These are phyloP conservation scores for Mobula birostris DNA, from an alignment of 2,113 vertebrate species.

Conservation along the genomic window DNA sequence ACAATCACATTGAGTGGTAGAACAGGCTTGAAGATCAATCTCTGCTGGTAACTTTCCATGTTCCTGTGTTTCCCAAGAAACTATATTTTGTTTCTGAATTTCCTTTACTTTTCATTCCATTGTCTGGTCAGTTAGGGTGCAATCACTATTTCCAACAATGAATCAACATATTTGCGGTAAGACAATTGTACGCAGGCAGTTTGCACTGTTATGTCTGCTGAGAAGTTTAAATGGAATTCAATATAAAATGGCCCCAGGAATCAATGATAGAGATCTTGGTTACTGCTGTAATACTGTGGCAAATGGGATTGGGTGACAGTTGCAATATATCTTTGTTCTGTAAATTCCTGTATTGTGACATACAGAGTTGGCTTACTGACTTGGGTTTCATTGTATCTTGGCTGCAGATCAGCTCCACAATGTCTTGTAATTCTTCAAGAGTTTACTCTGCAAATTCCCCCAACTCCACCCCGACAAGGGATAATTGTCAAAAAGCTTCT, in stretches of 20 bases:
- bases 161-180: constrained; percentile 3
- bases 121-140: background rate
- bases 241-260: background rate
- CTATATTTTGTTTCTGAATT: background rate
- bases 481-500: background rate
- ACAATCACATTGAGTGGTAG: too few relatives aligned
- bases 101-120: background rate
- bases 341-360: constrained; percentile 2
- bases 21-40: too few relatives aligned
- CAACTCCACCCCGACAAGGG: background rate
- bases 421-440: background rate
- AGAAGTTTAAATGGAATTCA: background rate
- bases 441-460: background rate
- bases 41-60: too few relatives aligned
- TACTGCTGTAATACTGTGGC: background rate
- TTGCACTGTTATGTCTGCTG: background rate
- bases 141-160: background rate
- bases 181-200: background rate
- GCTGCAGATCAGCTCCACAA: background rate
- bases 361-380: background rate
- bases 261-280: background rate
- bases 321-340: background rate
- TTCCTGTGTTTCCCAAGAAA: background rate
- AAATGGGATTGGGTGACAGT: background rate
- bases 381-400: background rate